A percentile compares a stretch with the other conserved stretches of the same genome.
These are phyloP conservation scores for Vanessa tameamea DNA, from an alignment of 1,140 invertebrate species.

Conservation along the genomic window DNA sequence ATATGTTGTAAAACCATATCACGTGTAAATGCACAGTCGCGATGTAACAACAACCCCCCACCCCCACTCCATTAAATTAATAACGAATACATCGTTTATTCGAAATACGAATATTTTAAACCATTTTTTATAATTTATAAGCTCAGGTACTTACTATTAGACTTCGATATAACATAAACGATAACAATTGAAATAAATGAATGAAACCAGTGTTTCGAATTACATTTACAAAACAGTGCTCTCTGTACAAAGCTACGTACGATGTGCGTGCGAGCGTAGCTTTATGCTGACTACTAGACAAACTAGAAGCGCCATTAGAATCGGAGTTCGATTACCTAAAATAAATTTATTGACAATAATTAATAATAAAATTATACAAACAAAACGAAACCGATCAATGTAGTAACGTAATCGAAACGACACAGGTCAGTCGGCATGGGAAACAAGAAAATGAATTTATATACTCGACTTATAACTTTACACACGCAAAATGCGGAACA, in stretches of 20 bases:
- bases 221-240: not conserved
- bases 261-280: not conserved
- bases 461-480: too few relatives aligned
- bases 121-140: slow-evolving; percentile 23
- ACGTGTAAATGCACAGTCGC: slow-evolving; percentile 30
- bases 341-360: not conserved
- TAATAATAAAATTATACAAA: slow-evolving; percentile 5
- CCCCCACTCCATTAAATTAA: not conserved
- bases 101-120: not conserved
- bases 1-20: slow-evolving; percentile 13
- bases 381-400: slow-evolving; percentile 10
- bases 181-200: slow-evolving; percentile 1
- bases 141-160: slow-evolving; percentile 55
- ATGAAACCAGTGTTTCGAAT: not conserved
- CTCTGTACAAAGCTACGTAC: not conserved
- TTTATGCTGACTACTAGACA: not conserved
- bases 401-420: not conserved
- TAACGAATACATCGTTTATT: slow-evolving; percentile 8
- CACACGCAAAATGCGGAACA: too few relatives aligned
- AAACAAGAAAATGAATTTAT: too few relatives aligned
- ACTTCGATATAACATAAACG: slow-evolving; percentile 9
- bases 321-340: not conserved
- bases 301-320: not conserved
- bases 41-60: not conserved
- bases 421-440: not conserved